Percentiles rank a stretch among this genome's conserved stretches.
Evolutionary conservation across 2,888 invertebrate genomes (phyloP).

Genomic region (Cheilosia urbana): DNA sequence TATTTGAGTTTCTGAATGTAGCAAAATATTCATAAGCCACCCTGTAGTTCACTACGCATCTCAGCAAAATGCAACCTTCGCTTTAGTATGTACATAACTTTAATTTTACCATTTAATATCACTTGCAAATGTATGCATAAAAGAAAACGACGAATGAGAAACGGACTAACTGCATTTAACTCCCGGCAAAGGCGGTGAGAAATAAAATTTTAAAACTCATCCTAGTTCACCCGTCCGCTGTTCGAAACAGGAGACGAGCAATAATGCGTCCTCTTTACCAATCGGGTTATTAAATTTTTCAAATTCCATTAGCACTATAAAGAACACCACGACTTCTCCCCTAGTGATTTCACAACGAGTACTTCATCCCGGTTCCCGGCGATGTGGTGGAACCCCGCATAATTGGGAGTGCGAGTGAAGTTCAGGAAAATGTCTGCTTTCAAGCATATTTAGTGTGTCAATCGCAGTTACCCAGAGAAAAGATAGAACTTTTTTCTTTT

Average conservation of each 20-base stretch:
- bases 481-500: conserved; percentile 21
- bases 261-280: conserved; percentile 18
- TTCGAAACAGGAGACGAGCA: background rate
- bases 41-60: too few species aligned
- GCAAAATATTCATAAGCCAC: too few species aligned
- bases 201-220: background rate
- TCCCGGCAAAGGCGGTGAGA: background rate
- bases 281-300: conserved; percentile 78
- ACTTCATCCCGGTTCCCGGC: background rate
- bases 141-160: background rate
- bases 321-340: conserved; percentile 19
- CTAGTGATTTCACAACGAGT: too few species aligned
- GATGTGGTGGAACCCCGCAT: conserved; percentile 38
- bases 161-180: background rate
- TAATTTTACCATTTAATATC: too few species aligned
- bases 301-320: conserved; percentile 77
- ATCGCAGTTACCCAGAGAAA: conserved; percentile 62
- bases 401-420: conserved; percentile 39
- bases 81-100: too few species aligned
- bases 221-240: background rate
- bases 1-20: too few species aligned
- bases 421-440: conserved; percentile 39
- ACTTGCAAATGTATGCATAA: too few species aligned
- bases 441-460: conserved; percentile 74
- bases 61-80: too few species aligned